These are phyloP conservation scores for Eulemur macaco DNA, from an alignment of 2,113 vertebrate species.

Conservation along the genomic window DNA sequence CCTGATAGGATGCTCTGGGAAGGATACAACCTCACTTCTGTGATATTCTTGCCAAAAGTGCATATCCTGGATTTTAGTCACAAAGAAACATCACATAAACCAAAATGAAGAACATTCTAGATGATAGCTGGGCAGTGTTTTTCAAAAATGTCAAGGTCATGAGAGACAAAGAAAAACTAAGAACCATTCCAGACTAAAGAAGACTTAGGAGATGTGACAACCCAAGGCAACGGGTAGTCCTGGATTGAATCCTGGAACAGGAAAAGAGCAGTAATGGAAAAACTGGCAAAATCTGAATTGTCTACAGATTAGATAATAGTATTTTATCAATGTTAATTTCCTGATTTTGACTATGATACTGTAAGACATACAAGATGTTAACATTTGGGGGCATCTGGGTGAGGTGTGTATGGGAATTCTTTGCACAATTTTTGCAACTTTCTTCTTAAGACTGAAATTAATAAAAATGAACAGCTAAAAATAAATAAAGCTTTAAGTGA, in stretches of 20 bases:
- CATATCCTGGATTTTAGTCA: not conserved
- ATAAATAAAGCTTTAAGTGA: not conserved
- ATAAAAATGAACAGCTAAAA: constrained; percentile 27
- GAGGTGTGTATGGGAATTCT: not conserved
- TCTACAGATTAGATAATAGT: not conserved
- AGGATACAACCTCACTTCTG: not conserved
- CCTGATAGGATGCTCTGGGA: not conserved
- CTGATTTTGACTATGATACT: not conserved
- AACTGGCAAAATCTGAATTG: not conserved
- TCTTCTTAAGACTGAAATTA: not conserved
- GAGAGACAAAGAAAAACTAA: not conserved
- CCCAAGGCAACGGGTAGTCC: rapidly evolving
- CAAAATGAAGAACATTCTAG: not conserved
- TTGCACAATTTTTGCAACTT: not conserved
- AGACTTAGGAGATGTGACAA: not conserved
- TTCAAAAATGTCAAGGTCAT: not conserved
- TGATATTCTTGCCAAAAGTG: not conserved
- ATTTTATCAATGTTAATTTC: not conserved
- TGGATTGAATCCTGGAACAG: not conserved
- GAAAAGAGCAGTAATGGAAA: not conserved
- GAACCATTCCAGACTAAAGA: not conserved
- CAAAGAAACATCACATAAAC: not conserved
- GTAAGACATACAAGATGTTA: not conserved
- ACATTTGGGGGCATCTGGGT: not conserved
- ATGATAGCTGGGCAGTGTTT: not conserved